phyloP scores from a whole-genome alignment of 2,797 vertebrate genomes.

The Mormyrops boulengeri region DNA sequence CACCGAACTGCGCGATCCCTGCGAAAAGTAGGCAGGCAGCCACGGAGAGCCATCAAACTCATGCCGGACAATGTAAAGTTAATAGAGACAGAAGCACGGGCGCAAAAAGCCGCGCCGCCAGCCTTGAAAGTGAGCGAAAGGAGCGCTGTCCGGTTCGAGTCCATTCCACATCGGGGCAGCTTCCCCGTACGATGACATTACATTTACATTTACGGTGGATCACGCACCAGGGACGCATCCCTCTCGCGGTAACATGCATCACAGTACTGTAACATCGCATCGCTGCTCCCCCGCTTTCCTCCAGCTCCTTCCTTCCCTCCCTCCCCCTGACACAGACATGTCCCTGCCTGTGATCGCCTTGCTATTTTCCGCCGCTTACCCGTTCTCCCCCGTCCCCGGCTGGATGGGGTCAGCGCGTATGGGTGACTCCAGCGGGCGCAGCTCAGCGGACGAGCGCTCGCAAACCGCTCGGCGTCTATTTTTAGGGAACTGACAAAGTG shows the following conservation, averaged over 20 bases:
- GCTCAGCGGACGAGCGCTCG: slow-evolving; percentile 60
- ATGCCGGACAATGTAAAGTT: background rate
- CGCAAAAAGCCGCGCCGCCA: background rate
- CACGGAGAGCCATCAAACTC: background rate
- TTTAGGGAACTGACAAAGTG: slow-evolving; percentile 77
- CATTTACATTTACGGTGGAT: background rate
- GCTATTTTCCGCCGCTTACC: slow-evolving; percentile 75
- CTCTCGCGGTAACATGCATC: background rate
- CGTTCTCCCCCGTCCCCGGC: slow-evolving; percentile 62
- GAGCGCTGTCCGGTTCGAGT: background rate
- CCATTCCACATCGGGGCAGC: background rate
- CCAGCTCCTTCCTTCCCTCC: slow-evolving; percentile 38
- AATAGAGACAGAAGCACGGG: background rate
- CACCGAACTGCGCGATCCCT: background rate
- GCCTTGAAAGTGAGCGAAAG: background rate
- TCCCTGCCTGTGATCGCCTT: slow-evolving; percentile 55
- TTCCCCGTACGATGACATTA: background rate
- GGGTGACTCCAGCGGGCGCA: slow-evolving; percentile 63
- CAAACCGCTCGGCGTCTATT: slow-evolving; percentile 71
- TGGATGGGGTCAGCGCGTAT: slow-evolving; percentile 66
- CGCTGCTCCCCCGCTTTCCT: slow-evolving; percentile 59
- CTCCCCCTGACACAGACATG: slow-evolving; percentile 30
- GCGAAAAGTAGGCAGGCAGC: background rate
- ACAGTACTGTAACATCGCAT: background rate
- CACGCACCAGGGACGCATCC: background rate